Conservation (phyloP, 2,797 vertebrate genomes). For the Cyprinodon diabolis region DNA sequence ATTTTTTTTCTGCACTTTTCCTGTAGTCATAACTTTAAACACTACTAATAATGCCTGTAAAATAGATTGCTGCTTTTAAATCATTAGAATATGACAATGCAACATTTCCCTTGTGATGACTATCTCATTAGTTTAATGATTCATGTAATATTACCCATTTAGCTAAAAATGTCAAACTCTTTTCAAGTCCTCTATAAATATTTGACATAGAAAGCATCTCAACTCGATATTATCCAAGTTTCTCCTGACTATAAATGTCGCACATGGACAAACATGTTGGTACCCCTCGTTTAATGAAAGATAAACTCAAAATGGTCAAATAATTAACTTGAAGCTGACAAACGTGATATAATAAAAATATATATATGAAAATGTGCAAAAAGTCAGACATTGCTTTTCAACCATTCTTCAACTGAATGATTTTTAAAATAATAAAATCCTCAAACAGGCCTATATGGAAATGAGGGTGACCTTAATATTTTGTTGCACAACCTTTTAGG, state of each 20-base stretch:
- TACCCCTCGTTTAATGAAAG: too few species aligned
- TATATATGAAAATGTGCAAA: too few species aligned
- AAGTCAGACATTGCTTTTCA: too few species aligned
- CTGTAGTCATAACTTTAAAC: not conserved
- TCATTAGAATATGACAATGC: not conserved
- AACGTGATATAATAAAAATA: too few species aligned
- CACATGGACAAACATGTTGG: not conserved
- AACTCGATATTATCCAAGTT: not conserved
- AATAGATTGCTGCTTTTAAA: not conserved
- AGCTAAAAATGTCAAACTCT: not conserved
- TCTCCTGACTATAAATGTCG: not conserved
- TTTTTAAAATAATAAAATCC: too few species aligned
- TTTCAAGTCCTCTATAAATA: not conserved
- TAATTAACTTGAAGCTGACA: too few species aligned
- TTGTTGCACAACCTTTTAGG: too few species aligned
- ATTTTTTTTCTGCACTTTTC: not conserved
- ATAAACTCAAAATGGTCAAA: too few species aligned
- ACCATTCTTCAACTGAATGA: too few species aligned
- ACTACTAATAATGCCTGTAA: not conserved
- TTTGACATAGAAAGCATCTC: not conserved
- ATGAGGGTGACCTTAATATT: too few species aligned
- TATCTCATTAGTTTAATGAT: not conserved
- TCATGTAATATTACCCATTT: not conserved
- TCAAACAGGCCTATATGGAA: too few species aligned
- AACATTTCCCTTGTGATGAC: not conserved